Evolutionary conservation across 64 coral and sea anemone species (phyloP), one percentile per base, ranked within the genome.

Genomic region (Actinia tenebrosa): DNA sequence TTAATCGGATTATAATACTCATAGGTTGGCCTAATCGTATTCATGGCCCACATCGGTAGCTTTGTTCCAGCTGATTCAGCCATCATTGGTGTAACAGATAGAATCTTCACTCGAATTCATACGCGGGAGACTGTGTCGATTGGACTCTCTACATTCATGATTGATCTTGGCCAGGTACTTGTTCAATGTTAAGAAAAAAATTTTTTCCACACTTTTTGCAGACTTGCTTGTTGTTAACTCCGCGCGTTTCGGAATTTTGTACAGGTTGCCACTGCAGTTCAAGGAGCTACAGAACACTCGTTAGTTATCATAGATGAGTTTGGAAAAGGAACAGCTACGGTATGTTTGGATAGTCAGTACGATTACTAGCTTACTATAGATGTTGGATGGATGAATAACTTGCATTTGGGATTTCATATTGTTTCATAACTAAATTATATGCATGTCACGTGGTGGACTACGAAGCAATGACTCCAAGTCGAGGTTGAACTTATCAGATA

Each of bases 301-400:
- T 78, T 99, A 52, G 91, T 99, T 63, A 87, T 99, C n/a, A 91
- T 99, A 89, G 97, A 99, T 78, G 97, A 99, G 78, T 99, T 99
- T 80, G 97, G 97, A 45, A 99, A 99, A 88, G 97, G 97, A 44
- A 99, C 97, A 78, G 97, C 97, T 63, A 99, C 97, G 89, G 97
- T 99, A 90, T 81, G 82, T 86, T 58, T 58, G 56, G 7, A 58
- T 58, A 8, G 53, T 55, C 53, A 55, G 53, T 8, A 16, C 15
- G 0, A 10, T 16, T 58, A 16, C 53, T 16, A 58, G 13, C 56
- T 58, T 58, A 14, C 7, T 16, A 50, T 50, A 4, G 7, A 50
- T 50, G 47, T 3, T 50, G 47, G 47, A 8, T 50, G 47, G 7
- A 37, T 37, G 30, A 1, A 37, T 37, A 37, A 37, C 30, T 37